phyloP scores from a whole-genome alignment of 1,140 invertebrate species.

The Antheraea mylitta region DNA sequence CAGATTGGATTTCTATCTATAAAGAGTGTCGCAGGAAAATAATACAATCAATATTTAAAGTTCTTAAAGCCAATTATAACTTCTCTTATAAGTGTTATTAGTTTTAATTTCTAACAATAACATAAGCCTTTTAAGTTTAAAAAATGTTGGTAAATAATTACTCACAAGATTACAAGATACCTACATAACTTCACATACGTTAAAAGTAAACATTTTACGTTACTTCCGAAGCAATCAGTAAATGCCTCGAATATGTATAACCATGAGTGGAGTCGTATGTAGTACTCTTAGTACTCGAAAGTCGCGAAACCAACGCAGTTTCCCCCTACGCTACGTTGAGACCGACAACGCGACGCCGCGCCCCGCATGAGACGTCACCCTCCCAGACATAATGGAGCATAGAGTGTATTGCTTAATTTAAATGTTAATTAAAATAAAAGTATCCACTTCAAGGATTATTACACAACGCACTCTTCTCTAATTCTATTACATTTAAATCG shows the following conservation, averaged over 20 bases:
- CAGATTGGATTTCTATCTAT: no score
- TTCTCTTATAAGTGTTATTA: no score
- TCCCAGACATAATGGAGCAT: conserved; percentile 14
- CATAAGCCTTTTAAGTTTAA: no score
- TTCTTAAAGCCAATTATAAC: no score
- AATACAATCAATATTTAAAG: no score
- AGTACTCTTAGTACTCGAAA: no score
- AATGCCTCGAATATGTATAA: conserved; percentile 20
- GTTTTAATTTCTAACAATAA: no score
- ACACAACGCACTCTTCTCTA: neutral
- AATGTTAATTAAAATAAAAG: conserved; percentile 23
- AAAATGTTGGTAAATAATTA: no score
- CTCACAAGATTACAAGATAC: neutral
- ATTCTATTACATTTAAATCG: neutral
- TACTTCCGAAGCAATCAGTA: conserved; percentile 3
- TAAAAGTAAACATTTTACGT: neutral
- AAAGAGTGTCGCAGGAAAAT: no score
- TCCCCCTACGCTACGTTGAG: neutral
- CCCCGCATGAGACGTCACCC: conserved; percentile 5
- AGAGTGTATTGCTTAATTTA: conserved; percentile 15
- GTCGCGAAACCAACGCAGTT: no score
- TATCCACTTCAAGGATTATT: conserved; percentile 14
- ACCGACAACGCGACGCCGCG: neutral
- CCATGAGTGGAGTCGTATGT: no score
- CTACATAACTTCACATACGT: neutral